Conservation (phyloP, 2,888 invertebrate genomes). For the Pheosia gnoma region DNA sequence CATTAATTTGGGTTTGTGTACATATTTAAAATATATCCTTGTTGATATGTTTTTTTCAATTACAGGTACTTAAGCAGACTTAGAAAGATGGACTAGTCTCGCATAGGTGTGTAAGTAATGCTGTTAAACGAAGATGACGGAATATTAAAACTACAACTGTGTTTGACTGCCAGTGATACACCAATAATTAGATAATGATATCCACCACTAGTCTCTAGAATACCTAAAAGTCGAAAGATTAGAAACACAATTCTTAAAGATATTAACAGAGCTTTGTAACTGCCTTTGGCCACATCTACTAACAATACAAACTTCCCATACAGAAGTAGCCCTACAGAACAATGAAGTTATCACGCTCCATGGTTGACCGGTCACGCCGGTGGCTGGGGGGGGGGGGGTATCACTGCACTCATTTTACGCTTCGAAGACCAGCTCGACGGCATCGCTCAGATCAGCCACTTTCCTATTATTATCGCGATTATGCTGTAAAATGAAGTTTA, state of each 20-base stretch:
- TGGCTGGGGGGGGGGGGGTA: constrained; percentile 8
- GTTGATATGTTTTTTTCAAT: neutral
- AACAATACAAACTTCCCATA: constrained; percentile 16
- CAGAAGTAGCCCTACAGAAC: constrained; percentile 20
- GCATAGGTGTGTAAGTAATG: neutral
- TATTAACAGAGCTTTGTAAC: too few relatives aligned
- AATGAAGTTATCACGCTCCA: constrained; percentile 43
- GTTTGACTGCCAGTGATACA: too few relatives aligned
- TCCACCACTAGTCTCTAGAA: too few relatives aligned
- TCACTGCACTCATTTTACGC: constrained; percentile 50
- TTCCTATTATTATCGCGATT: constrained; percentile 55
- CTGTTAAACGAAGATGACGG: too few relatives aligned
- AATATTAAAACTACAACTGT: too few relatives aligned
- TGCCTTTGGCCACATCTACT: too few relatives aligned
- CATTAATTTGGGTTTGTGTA: too few relatives aligned
- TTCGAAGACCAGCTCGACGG: constrained; percentile 24
- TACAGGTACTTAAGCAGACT: constrained; percentile 2
- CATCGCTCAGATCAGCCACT: constrained; percentile 52
- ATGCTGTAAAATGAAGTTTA: constrained; percentile 45
- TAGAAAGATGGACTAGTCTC: neutral
- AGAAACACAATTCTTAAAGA: too few relatives aligned
- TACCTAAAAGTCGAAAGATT: too few relatives aligned
- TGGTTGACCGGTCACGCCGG: constrained; percentile 44
- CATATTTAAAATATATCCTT: too few relatives aligned
- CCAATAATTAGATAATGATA: too few relatives aligned